Percentiles rank a stretch among this genome's conserved stretches.
Conservation (phyloP, 2,113 vertebrate species). For the Genyomyrus donnyi region DNA sequence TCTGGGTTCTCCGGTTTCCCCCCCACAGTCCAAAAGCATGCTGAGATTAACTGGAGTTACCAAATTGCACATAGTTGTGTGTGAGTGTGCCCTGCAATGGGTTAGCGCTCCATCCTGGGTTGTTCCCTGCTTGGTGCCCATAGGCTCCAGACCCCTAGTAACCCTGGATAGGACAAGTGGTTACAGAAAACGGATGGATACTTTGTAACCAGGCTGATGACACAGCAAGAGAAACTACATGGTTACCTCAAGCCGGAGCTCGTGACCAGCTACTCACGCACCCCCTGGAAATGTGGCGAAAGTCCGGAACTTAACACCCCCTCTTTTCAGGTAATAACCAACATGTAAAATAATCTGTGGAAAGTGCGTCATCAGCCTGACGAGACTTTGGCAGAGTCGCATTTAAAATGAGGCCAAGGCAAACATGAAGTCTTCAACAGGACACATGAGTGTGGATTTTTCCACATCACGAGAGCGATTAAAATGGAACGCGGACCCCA, state of each 20-base stretch:
- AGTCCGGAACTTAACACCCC: slow-evolving; percentile 37
- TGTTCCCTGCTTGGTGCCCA: background rate
- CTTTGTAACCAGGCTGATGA: slow-evolving; percentile 15
- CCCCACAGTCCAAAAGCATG: background rate
- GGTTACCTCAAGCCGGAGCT: slow-evolving; percentile 27
- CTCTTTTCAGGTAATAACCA: slow-evolving; percentile 42
- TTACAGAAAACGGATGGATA: slow-evolving; percentile 6
- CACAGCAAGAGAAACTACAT: slow-evolving; percentile 34
- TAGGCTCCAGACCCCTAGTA: background rate
- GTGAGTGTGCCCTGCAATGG: background rate
- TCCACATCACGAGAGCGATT: slow-evolving; percentile 47
- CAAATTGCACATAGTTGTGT: background rate
- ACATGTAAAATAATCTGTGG: slow-evolving; percentile 42
- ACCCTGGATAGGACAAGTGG: background rate
- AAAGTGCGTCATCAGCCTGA: slow-evolving; percentile 47
- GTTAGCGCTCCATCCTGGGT: background rate
- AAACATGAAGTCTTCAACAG: slow-evolving; percentile 50
- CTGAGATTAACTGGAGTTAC: background rate
- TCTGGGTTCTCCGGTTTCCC: background rate
- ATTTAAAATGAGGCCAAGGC: slow-evolving; percentile 43
- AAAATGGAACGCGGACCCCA: slow-evolving; percentile 47
- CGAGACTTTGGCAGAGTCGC: slow-evolving; percentile 40
- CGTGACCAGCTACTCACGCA: slow-evolving; percentile 14
- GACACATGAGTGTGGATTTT: slow-evolving; percentile 46
- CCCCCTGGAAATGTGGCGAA: slow-evolving; percentile 7